Percentiles rank a stretch among this genome's conserved stretches.
Conservation (phyloP, 2,113 vertebrate species). For the Albula goreensis region DNA sequence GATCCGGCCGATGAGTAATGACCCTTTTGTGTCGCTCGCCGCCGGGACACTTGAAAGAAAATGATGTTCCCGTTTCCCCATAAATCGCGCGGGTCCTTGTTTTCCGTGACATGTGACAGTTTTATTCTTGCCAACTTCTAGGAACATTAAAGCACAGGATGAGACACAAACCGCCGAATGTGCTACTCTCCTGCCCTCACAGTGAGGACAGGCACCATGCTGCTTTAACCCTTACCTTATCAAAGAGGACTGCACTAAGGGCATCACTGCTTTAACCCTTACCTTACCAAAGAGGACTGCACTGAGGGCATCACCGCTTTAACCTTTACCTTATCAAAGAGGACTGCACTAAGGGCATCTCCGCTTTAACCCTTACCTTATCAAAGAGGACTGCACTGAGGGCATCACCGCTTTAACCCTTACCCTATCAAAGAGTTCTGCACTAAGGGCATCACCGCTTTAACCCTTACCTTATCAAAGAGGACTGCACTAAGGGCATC, state of each 20-base stretch:
- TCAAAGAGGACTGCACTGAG: too few species aligned
- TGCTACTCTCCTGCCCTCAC: not conserved
- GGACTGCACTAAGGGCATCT: too few species aligned
- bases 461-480: too few species aligned
- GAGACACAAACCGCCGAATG: constrained; percentile 12
- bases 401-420: too few species aligned
- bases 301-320: too few species aligned
- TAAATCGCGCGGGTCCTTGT: constrained; percentile 34
- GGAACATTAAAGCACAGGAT: constrained; percentile 37
- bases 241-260: not conserved
- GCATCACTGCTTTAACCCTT: too few species aligned
- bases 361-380: too few species aligned
- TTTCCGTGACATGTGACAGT: constrained; percentile 33
- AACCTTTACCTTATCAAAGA: too few species aligned
- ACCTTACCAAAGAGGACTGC: too few species aligned
- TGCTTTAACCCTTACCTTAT: not conserved
- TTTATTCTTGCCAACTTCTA: constrained; percentile 37
- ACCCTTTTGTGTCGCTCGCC: constrained; percentile 28
- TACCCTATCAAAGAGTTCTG: too few species aligned
- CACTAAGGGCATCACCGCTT: too few species aligned
- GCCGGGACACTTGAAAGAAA: constrained; percentile 42
- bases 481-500: too few species aligned
- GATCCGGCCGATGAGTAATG: constrained; percentile 40
- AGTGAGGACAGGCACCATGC: not conserved
- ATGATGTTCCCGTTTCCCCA: constrained; percentile 38